phyloP scores from a whole-genome alignment of 1,140 invertebrate species.

The Rhagoletis zephyria region DNA sequence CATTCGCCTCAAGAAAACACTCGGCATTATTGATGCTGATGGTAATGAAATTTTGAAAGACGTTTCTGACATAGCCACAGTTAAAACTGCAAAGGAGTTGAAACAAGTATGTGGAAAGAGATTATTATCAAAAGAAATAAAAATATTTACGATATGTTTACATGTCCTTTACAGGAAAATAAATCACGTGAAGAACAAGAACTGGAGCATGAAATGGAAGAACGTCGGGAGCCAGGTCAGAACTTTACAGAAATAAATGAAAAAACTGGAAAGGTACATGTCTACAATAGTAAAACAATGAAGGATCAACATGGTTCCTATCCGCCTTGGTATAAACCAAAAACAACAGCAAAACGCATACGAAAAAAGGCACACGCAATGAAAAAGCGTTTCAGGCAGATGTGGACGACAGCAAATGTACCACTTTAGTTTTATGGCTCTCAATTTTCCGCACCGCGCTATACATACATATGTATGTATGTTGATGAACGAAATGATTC shows the following conservation, averaged over 20 bases:
- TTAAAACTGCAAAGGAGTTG: slow-evolving; percentile 72
- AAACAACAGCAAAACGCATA: slow-evolving; percentile 76
- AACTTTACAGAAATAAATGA: slow-evolving; percentile 72
- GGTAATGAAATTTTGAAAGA: slow-evolving; percentile 75
- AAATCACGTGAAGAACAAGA: slow-evolving; percentile 69
- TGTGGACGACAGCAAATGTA: slow-evolving; percentile 72
- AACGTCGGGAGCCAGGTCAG: slow-evolving; percentile 72
- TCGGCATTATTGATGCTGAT: slow-evolving; percentile 78
- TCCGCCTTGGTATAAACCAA: slow-evolving; percentile 77
- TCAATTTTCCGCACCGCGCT: no score
- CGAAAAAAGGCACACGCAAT: slow-evolving; percentile 73
- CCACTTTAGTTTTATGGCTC: slow-evolving; percentile 61
- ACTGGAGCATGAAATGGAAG: slow-evolving; percentile 63
- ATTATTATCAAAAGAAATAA: background rate
- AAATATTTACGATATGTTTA: background rate
- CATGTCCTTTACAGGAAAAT: slow-evolving; percentile 61
- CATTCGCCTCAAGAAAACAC: slow-evolving; percentile 82
- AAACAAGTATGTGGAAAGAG: slow-evolving; percentile 61
- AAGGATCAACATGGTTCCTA: slow-evolving; percentile 79
- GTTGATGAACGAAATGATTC: no score
- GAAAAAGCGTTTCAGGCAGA: slow-evolving; percentile 73
- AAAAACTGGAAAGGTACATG: slow-evolving; percentile 72
- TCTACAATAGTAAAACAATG: slow-evolving; percentile 78
- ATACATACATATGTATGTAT: no score
- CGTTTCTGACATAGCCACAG: slow-evolving; percentile 75